A percentile compares a stretch with the other conserved stretches of the same genome.
These are phyloP conservation scores for Drosophila nigromelanica DNA, from an alignment of 1,140 invertebrate species.

Conservation along the genomic window DNA sequence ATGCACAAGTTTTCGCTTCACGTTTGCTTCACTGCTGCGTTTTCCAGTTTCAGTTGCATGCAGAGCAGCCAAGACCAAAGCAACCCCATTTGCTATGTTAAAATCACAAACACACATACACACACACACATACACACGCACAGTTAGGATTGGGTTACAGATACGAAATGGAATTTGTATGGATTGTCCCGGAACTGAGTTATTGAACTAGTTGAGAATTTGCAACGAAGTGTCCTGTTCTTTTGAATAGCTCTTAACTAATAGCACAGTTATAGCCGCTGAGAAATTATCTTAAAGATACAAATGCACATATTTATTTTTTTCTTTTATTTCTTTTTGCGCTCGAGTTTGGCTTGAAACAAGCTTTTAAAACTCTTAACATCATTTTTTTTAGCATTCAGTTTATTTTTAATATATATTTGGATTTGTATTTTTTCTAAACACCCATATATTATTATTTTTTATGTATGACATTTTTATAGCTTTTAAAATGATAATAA, in stretches of 20 bases:
- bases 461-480: too few species aligned
- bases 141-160: background rate
- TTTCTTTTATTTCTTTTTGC: too few species aligned
- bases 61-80: constrained; percentile 1
- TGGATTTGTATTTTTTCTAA: too few species aligned
- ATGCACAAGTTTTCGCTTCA: constrained; percentile 68
- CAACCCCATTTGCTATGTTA: constrained; percentile 39
- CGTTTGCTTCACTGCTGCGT: constrained; percentile 35
- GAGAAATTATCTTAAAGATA: constrained; percentile 32
- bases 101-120: constrained; percentile 21
- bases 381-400: too few species aligned
- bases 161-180: constrained; percentile 20
- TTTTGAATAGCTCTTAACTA: background rate
- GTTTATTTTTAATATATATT: too few species aligned
- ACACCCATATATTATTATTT: too few species aligned
- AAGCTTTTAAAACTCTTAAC: too few species aligned
- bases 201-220: constrained; percentile 13
- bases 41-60: constrained; percentile 49
- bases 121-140: constrained; percentile 36
- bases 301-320: constrained; percentile 6
- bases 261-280: too few species aligned
- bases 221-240: background rate
- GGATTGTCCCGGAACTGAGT: constrained; percentile 32
- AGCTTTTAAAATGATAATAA: too few species aligned
- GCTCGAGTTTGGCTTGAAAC: too few species aligned